These are phyloP conservation scores for Pluvialis apricaria DNA, from an alignment of 2,113 vertebrate species.

Conservation along the genomic window DNA sequence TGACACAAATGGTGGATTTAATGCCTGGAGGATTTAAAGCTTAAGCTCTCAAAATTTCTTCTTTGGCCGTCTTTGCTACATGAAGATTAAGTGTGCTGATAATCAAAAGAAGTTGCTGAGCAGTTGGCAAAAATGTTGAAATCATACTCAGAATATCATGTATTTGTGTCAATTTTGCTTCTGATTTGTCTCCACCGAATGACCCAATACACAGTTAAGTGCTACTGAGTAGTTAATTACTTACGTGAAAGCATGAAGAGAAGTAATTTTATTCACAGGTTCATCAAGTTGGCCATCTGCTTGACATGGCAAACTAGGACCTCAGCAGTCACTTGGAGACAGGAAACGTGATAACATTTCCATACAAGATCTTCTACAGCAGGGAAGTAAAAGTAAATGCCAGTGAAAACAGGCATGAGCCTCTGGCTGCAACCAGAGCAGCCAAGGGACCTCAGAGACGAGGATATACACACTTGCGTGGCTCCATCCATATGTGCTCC, in stretches of 20 bases:
- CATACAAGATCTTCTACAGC: not conserved
- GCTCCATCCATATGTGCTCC: not conserved
- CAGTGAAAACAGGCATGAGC: not conserved
- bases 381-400: not conserved
- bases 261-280: not conserved
- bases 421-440: not conserved
- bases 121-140: not conserved
- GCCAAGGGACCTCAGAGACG: not conserved
- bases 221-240: not conserved
- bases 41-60: not conserved
- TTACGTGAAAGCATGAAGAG: not conserved
- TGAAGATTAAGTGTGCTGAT: not conserved
- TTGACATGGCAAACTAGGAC: not conserved
- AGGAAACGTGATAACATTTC: not conserved
- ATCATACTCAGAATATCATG: not conserved
- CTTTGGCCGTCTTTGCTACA: not conserved
- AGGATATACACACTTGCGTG: not conserved
- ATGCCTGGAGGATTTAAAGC: not conserved
- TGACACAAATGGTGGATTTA: not conserved
- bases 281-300: not conserved
- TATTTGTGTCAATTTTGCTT: not conserved
- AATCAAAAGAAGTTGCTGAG: not conserved
- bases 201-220: not conserved
- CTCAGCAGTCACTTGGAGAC: not conserved
- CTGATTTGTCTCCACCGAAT: not conserved